phyloP scores from a whole-genome alignment of 2,888 invertebrate genomes.

The Leptinotarsa peninsularis region DNA sequence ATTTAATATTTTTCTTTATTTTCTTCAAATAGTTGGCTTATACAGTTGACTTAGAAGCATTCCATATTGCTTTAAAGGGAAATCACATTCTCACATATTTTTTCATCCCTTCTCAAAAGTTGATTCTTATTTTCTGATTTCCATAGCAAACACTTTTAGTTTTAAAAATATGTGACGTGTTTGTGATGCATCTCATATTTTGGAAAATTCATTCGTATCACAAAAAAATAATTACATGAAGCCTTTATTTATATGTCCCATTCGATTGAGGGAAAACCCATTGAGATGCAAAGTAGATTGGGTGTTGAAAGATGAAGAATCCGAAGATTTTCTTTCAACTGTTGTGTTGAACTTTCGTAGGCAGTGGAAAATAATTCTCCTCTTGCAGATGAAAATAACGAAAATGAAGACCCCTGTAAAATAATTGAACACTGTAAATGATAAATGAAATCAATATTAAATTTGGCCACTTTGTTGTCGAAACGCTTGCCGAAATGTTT shows the following conservation, averaged over 20 bases:
- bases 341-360: constrained; percentile 29
- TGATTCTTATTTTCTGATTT: no score
- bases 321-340: constrained; percentile 8
- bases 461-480: no score
- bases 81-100: no score
- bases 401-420: constrained; percentile 53
- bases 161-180: no score
- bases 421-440: background rate
- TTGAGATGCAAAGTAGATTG: constrained; percentile 35
- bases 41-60: no score
- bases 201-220: background rate
- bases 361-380: constrained; percentile 38
- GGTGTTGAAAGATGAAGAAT: constrained; percentile 31
- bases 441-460: background rate
- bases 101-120: no score
- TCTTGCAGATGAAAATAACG: constrained; percentile 53
- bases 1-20: no score
- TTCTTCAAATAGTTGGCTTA: no score
- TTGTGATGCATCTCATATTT: background rate
- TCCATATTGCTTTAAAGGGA: no score
- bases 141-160: no score
- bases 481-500: no score
- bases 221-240: background rate
- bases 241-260: constrained; percentile 25
- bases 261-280: constrained; percentile 25